A percentile compares a stretch with the other conserved stretches of the same genome.
Conservation (phyloP, 2,797 vertebrate species). For the Decapterus maruadsi region DNA sequence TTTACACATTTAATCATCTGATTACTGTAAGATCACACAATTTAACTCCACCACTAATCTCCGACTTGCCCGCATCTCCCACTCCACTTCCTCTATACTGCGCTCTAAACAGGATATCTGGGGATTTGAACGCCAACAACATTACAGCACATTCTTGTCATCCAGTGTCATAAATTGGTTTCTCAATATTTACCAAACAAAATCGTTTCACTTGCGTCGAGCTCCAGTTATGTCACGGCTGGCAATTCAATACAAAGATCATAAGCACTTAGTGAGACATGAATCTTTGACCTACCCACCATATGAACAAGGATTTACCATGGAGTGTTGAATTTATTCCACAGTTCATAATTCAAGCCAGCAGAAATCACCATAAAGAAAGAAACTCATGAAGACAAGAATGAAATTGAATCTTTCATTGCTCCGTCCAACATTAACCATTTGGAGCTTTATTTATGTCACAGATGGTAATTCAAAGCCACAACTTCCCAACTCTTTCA, state of each 20-base stretch:
- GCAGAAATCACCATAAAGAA: conserved; percentile 44
- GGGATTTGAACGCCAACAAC: conserved; percentile 66
- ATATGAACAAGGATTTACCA: conserved; percentile 47
- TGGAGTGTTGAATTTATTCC: conserved; percentile 43
- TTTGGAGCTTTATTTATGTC: conserved; percentile 41
- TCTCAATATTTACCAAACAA: conserved; percentile 61
- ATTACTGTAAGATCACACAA: conserved; percentile 15
- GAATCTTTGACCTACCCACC: conserved; percentile 65
- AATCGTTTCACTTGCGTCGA: conserved; percentile 48
- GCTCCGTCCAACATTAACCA: conserved; percentile 36
- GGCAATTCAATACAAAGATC: conserved; percentile 56
- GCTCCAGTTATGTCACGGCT: conserved; percentile 56
- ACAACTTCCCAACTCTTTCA: conserved; percentile 38
- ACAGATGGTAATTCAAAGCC: conserved; percentile 48
- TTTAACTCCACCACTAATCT: conserved; percentile 28
- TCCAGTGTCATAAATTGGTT: conserved; percentile 59
- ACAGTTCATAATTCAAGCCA: conserved; percentile 48
- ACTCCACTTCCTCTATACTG: conserved; percentile 45
- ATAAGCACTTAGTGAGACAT: conserved; percentile 56
- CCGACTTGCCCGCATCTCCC: not conserved
- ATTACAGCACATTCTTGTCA: conserved; percentile 31
- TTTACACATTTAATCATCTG: conserved; percentile 2
- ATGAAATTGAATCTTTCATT: conserved; percentile 37
- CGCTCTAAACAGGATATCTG: conserved; percentile 48
- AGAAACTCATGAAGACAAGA: conserved; percentile 27